Conservation (phyloP, 2,113 vertebrate species). For the Leucopternis melanops region DNA sequence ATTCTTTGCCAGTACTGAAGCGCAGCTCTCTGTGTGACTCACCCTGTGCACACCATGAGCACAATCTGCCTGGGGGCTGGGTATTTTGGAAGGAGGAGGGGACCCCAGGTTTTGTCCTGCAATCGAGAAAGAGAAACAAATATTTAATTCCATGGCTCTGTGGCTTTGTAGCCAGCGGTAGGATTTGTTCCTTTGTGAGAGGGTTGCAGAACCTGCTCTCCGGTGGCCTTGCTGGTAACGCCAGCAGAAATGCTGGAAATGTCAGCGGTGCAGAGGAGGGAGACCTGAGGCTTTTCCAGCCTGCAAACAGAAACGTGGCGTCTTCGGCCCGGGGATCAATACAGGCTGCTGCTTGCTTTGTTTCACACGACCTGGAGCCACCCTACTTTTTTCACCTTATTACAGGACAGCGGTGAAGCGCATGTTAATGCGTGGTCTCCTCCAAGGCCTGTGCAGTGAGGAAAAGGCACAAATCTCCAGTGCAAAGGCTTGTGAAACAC, state of each 20-base stretch:
- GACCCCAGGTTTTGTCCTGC: not conserved
- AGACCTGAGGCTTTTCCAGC: not conserved
- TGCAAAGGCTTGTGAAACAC: not conserved
- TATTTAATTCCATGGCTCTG: not conserved
- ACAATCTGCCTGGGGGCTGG: not conserved
- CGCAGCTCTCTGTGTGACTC: not conserved
- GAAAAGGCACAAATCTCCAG: not conserved
- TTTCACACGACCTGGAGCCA: not conserved
- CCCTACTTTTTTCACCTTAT: not conserved
- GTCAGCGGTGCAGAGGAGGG: not conserved
- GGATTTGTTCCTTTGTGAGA: not conserved
- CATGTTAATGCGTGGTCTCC: not conserved
- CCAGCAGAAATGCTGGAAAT: not conserved
- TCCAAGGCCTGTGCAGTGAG: not conserved
- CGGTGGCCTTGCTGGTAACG: not conserved
- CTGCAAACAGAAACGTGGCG: accelerated
- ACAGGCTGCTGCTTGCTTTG: not conserved
- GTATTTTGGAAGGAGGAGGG: not conserved
- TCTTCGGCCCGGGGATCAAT: not conserved
- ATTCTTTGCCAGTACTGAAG: not conserved
- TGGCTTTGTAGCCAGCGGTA: not conserved
- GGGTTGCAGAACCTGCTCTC: not conserved
- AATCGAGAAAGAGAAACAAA: not conserved
- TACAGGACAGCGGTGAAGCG: not conserved
- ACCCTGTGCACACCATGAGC: not conserved